Conservation (phyloP, 2,113 vertebrate species). For the Amphiprion ocellaris region DNA sequence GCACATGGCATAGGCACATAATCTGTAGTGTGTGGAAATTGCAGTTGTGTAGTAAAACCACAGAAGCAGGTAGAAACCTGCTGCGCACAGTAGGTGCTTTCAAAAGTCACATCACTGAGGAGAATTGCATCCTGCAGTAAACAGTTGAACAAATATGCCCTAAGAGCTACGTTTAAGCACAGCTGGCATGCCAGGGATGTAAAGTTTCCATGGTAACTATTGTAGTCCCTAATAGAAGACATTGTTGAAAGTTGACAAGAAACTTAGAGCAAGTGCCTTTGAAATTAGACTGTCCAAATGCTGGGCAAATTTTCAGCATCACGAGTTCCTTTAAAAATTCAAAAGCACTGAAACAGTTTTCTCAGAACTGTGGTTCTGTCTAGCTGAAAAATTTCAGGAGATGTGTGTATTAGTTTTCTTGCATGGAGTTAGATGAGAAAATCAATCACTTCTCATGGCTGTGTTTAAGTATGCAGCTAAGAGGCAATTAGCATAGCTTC, state of each 20-base stretch:
- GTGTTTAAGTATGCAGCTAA: background rate
- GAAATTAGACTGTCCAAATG: no score
- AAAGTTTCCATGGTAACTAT: background rate
- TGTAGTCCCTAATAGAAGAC: background rate
- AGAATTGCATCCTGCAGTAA: no score
- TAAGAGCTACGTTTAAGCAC: background rate
- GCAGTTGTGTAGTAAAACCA: background rate
- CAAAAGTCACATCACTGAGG: no score
- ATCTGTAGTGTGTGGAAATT: background rate
- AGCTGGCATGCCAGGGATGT: background rate
- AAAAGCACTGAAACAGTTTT: no score
- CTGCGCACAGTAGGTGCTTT: background rate
- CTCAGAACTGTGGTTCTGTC: no score
- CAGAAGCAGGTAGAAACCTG: constrained; percentile 2
- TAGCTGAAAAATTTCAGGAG: no score
- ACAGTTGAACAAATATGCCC: background rate
- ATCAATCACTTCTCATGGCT: no score
- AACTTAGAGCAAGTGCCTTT: no score
- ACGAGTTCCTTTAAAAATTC: no score
- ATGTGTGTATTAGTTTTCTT: no score
- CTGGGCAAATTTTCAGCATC: no score
- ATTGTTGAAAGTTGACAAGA: background rate
- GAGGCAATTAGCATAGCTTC: background rate
- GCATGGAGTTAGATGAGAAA: no score
- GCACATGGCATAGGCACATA: background rate